Base-by-base conservation (phyloP, 1,140 invertebrate genomes). In the Dryas iulia region DNA sequence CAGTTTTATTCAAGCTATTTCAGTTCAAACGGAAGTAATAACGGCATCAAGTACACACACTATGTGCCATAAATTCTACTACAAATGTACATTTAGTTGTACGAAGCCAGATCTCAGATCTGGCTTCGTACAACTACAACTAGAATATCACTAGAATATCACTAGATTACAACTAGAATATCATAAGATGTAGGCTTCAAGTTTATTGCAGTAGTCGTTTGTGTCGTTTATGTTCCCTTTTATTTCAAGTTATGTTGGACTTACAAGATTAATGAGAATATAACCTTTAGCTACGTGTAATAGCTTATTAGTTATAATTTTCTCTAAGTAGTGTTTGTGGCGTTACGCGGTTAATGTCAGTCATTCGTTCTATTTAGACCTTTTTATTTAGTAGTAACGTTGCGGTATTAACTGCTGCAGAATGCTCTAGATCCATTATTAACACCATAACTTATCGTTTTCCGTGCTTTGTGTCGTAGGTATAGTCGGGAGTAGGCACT, bases 21-120 rank as follows among this genome's bases (percentile, higher is more conserved):
- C 59, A 52, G 26, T 39, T 53, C 39, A 21, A 62, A 39, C 60
- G 39, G 60, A 62, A 62, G 60, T 53, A 62, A 62, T 53, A 53
- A 53, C 25, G 47, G 60, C 60, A 62, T 62, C 60, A 62, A 53
- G 26, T 53, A 30, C 39, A 62, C 25, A 53, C 25, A 62, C 25
- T 52, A 62, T 23, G n/a, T 47, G 18, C 28, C 59, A 62, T 62
- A 53, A 62, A 62, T 56, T 53, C 14, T 24, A 53, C 47, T 21
- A 26, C n/a, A 54, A 53, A 30, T 53, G 60, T 30, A 28, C 25
- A 62, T 53, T 53, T 47, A 47, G 14, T 18, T 21, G 10, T 21
- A 47, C 39, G 14, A 47, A 47, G 39, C 39, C 39, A 47, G 39
- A 47, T 47, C 39, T 21, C 3, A 47, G 39, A n/a, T n/a, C n/a